These are phyloP conservation scores for Pyrrhosoma nymphula DNA, from an alignment of 2,888 invertebrate genomes.

Conservation along the genomic window DNA sequence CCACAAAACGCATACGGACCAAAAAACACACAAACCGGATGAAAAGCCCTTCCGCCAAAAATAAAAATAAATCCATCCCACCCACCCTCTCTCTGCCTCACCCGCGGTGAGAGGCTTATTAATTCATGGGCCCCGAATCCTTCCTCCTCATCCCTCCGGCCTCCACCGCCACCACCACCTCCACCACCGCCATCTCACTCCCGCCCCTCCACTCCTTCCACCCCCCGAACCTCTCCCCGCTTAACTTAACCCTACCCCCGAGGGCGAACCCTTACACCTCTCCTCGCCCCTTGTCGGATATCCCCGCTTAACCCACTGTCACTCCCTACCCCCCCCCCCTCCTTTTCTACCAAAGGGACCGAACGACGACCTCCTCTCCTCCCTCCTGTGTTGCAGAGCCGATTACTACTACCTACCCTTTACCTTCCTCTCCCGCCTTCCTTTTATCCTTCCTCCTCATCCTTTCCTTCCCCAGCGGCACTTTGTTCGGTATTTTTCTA, in stretches of 20 bases:
- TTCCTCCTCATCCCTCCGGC: too few species aligned
- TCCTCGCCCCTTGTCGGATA: background rate
- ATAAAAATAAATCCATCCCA: background rate
- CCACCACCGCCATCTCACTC: background rate
- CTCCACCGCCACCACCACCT: too few species aligned
- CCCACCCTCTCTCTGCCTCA: background rate
- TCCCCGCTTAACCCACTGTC: background rate
- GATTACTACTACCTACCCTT: background rate
- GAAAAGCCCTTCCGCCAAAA: conserved; percentile 18
- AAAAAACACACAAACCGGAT: conserved; percentile 3
- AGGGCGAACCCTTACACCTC: background rate
- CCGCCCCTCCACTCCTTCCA: background rate
- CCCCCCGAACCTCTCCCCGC: background rate
- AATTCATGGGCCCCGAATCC: background rate
- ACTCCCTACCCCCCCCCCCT: background rate
- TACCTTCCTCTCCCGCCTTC: too few species aligned
- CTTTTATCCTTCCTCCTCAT: background rate
- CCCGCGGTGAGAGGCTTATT: conserved; percentile 1
- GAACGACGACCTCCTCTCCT: background rate
- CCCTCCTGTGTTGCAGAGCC: background rate
- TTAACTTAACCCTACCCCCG: too few species aligned
- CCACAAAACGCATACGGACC: background rate
- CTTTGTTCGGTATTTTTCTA: background rate
- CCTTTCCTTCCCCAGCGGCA: background rate
- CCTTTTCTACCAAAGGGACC: background rate